Evolutionary conservation across 2,888 invertebrate species (phyloP).

Genomic region (Leptothorax acervorum): DNA sequence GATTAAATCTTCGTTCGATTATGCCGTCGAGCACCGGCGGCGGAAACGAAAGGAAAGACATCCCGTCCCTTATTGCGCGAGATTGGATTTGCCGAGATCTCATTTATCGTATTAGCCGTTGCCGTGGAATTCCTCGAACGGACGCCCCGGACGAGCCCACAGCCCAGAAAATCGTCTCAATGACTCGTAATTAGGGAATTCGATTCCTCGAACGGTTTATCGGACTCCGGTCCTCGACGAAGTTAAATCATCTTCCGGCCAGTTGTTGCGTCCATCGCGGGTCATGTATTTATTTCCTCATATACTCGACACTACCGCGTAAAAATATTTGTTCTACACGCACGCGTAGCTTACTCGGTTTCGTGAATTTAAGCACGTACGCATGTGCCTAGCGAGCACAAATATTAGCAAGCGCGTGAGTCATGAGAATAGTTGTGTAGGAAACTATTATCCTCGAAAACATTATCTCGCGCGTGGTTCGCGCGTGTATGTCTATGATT

Average conservation of each 20-base stretch:
- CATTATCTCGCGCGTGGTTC: not conserved
- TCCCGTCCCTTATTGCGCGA: slow-evolving; percentile 29
- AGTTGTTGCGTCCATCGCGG: slow-evolving; percentile 21
- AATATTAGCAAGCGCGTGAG: slow-evolving; percentile 11
- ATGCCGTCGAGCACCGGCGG: slow-evolving; percentile 40
- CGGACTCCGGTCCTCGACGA: not conserved
- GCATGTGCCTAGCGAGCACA: not conserved
- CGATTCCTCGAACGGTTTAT: slow-evolving; percentile 40
- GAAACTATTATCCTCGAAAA: not conserved
- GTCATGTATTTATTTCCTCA: slow-evolving; percentile 9
- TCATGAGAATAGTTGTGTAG: slow-evolving; percentile 16
- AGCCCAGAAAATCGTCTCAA: slow-evolving; percentile 34
- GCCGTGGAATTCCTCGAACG: slow-evolving; percentile 44
- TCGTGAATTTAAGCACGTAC: slow-evolving; percentile 44
- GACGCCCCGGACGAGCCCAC: not conserved
- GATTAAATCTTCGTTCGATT: slow-evolving; percentile 52
- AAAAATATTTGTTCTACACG: slow-evolving; percentile 45
- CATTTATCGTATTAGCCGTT: slow-evolving; percentile 28
- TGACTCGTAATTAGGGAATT: slow-evolving; percentile 47
- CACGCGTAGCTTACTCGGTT: slow-evolving; percentile 44
- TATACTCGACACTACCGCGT: not conserved
- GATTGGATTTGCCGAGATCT: slow-evolving; percentile 46
- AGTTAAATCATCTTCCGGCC: slow-evolving; percentile 36
- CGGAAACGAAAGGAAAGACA: slow-evolving; percentile 47
- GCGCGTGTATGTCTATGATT: not conserved